Percentiles rank a stretch among this genome's conserved stretches.
Conservation (phyloP, 2,113 vertebrate genomes). For the Ceyx melanurus region DNA sequence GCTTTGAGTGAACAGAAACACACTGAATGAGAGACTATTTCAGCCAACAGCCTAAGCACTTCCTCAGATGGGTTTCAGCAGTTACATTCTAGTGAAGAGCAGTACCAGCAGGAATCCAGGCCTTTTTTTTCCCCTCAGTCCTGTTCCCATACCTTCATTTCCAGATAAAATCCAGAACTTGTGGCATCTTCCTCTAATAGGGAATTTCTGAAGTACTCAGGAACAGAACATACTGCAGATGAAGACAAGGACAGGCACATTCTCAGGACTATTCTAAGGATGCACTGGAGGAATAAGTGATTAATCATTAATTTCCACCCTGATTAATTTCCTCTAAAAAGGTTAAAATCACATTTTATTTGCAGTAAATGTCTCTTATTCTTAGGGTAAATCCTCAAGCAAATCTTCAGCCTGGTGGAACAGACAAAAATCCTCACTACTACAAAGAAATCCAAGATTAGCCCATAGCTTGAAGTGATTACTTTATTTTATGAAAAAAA, state of each 20-base stretch:
- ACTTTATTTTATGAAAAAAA: conserved; percentile 50
- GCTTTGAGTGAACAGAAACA: neutral
- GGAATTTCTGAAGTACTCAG: neutral
- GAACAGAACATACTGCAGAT: neutral
- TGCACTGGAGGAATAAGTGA: neutral
- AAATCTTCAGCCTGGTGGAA: neutral
- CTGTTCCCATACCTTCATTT: neutral
- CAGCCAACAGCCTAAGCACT: neutral
- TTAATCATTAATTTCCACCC: neutral
- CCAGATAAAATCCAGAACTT: neutral
- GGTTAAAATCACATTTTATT: neutral
- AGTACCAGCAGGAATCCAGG: neutral
- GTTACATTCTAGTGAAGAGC: neutral
- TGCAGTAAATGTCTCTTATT: neutral
- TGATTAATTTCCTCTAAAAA: neutral
- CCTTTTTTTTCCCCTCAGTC: neutral
- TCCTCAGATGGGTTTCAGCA: neutral
- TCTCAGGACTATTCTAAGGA: neutral
- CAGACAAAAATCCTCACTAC: neutral
- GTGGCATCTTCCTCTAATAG: neutral
- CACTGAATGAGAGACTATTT: neutral
- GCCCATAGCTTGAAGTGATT: neutral
- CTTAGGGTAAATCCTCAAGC: neutral
- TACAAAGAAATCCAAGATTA: conserved; percentile 31
- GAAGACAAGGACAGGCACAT: neutral